Conservation (phyloP, 2,888 invertebrate genomes). For the Cryptosula pallasiana region DNA sequence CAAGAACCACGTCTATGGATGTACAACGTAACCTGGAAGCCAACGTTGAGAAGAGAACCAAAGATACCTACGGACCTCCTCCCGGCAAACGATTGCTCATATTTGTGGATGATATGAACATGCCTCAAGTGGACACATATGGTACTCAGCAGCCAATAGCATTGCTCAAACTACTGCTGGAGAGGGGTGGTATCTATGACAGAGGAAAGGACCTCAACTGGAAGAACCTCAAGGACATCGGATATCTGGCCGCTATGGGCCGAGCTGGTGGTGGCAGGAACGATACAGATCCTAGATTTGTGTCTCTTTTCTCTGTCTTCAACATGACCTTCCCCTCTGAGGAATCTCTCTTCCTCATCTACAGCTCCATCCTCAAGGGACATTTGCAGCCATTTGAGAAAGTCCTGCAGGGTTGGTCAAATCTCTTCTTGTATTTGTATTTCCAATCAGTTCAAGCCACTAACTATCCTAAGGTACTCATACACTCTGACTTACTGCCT, state of each 20-base stretch:
- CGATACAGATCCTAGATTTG: slow-evolving; percentile 82
- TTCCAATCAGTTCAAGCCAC: too few species aligned
- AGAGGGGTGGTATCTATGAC: slow-evolving; percentile 82
- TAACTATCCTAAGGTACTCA: too few species aligned
- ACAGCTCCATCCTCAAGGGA: slow-evolving; percentile 72
- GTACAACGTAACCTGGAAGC: slow-evolving; percentile 83
- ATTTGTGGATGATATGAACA: slow-evolving; percentile 91
- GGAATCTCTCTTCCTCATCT: slow-evolving; percentile 72
- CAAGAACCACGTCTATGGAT: slow-evolving; percentile 82
- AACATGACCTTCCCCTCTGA: slow-evolving; percentile 80
- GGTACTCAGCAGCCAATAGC: slow-evolving; percentile 93
- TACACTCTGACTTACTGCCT: too few species aligned
- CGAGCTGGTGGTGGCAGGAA: slow-evolving; percentile 80
- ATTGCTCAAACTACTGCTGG: slow-evolving; percentile 80
- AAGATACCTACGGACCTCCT: slow-evolving; percentile 83
- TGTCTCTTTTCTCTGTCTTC: slow-evolving; percentile 82
- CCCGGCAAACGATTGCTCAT: slow-evolving; percentile 81
- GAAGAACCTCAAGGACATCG: slow-evolving; percentile 78
- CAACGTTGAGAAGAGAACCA: slow-evolving; percentile 80
- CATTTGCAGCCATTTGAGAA: slow-evolving; percentile 69
- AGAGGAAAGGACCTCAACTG: slow-evolving; percentile 81
- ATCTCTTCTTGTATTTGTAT: too few species aligned
- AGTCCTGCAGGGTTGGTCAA: slow-evolving; percentile 58
- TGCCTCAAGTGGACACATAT: slow-evolving; percentile 79
- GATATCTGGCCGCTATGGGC: slow-evolving; percentile 56